Evolutionary conservation across 2,888 invertebrate genomes (phyloP), one percentile per base, ranked within the genome.

Genomic region (Hermaeophaga mercurialis): DNA sequence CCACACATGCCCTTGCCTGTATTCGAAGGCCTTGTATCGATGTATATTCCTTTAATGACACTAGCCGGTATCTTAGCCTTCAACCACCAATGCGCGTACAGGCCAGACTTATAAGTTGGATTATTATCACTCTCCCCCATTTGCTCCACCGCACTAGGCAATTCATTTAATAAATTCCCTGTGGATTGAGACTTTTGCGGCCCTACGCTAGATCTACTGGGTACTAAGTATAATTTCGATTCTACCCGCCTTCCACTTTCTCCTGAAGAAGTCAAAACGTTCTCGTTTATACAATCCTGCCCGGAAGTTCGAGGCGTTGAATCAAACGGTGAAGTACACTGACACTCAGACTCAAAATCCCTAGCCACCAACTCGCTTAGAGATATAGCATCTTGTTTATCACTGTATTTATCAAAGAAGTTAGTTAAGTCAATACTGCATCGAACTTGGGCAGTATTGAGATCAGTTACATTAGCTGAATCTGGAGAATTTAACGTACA

Each of bases 1-100:
- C 54, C 47, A 47, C 36, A 33, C 70, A 71, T 65, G 77, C 77
- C 78, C 79, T 79, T 79, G 79, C 79, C 79, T 79, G 79, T 73
- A 68, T 70, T 64, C 34, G 71, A 66, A 15, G 72, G 66, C 46
- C 74, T 67, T 31, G 76, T 73, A 52, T 75, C 76, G 69, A 75
- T 70, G 59, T 76, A 75, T 68, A 79, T 79, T 44, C 76, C 78
- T 58, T 68, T 72, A 61, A 78, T 80, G 78, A 85, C 83, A 70
- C 80, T 81, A 66, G 82, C 83, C 63, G 90, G 90, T 74, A 91
- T 82, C 73, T 88, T 88, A 74, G 90, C 90, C 83, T 93, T 93
- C 81, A 92, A 87, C 91, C 92, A 93, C 93, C 93, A 93, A 80
- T 93, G 93, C 62, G 91, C 92, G 78, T 93, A 93, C 78, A 93